Conservation (phyloP, 2,888 invertebrate genomes). For the Thecophora atra region DNA sequence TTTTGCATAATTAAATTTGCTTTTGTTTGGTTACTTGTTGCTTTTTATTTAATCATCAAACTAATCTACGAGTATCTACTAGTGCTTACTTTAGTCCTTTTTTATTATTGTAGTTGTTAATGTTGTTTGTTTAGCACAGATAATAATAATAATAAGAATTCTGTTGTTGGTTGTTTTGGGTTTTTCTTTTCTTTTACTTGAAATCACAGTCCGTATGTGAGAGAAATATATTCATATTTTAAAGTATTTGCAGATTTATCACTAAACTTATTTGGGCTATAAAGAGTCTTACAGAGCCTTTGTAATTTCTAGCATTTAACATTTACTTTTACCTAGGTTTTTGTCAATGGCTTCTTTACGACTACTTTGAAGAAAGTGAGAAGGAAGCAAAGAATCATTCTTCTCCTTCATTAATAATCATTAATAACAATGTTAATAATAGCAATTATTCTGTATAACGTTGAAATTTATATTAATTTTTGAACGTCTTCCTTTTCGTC, state of each 20-base stretch:
- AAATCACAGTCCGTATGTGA: constrained; percentile 68
- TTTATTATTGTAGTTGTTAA: neutral
- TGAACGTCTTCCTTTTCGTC: too few relatives aligned
- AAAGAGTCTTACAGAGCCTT: neutral
- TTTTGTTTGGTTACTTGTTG: neutral
- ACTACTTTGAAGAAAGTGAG: too few relatives aligned
- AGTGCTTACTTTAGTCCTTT: neutral
- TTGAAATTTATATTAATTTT: too few relatives aligned
- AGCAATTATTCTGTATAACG: too few relatives aligned
- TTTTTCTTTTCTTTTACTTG: constrained; percentile 53
- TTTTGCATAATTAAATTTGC: too few relatives aligned
- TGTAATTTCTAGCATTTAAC: constrained; percentile 18
- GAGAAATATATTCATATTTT: constrained; percentile 55
- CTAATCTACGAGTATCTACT: neutral
- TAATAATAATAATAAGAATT: constrained; percentile 33
- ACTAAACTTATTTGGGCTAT: constrained; percentile 36
- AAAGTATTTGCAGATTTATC: constrained; percentile 38
- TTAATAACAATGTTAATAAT: constrained; percentile 23
- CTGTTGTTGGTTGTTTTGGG: too few relatives aligned
- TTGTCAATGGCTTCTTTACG: too few relatives aligned
- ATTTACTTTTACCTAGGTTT: constrained; percentile 21
- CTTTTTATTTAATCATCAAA: neutral
- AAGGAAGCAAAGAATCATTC: too few relatives aligned
- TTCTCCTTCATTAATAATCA: constrained; percentile 25
- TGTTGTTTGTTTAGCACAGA: constrained; percentile 30